Percentiles rank a stretch among this genome's conserved stretches.
Evolutionary conservation across 2,797 vertebrate species (phyloP).

Genomic region (Lateolabrax maculatus): DNA sequence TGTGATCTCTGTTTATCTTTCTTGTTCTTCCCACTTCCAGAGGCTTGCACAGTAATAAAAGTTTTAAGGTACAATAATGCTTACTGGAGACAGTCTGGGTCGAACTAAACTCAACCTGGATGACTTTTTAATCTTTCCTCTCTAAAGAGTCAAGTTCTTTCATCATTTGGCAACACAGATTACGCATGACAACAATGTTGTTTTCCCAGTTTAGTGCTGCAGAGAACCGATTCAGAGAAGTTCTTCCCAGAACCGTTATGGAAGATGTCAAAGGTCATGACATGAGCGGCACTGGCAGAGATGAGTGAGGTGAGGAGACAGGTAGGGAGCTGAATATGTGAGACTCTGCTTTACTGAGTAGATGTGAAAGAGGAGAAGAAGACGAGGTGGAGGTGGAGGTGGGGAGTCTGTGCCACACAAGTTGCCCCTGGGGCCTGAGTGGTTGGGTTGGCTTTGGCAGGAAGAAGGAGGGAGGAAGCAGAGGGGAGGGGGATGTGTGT

Average conservation of each 20-base stretch:
- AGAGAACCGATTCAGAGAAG: not conserved
- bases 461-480: slow-evolving; percentile 54
- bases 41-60: slow-evolving; percentile 38
- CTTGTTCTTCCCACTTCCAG: slow-evolving; percentile 47
- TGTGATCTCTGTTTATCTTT: slow-evolving; percentile 64
- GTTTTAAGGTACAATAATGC: slow-evolving; percentile 34
- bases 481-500: slow-evolving; percentile 43
- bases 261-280: slow-evolving; percentile 9
- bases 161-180: not conserved
- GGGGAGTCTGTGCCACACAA: slow-evolving; percentile 76
- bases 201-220: not conserved
- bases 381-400: slow-evolving; percentile 5
- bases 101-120: slow-evolving; percentile 19
- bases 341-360: not conserved
- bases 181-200: not conserved
- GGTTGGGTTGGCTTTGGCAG: slow-evolving; percentile 68
- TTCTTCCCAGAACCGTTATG: not conserved
- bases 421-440: slow-evolving; percentile 76
- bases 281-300: not conserved
- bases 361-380: slow-evolving; percentile 2
- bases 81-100: slow-evolving; percentile 41
- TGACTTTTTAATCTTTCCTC: not conserved
- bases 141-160: not conserved
- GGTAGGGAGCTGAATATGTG: not conserved
- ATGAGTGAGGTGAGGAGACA: not conserved